Evolutionary conservation across 2,113 vertebrate species (phyloP), one percentile per base, ranked within the genome.

Genomic region (Microtus ochrogaster): DNA sequence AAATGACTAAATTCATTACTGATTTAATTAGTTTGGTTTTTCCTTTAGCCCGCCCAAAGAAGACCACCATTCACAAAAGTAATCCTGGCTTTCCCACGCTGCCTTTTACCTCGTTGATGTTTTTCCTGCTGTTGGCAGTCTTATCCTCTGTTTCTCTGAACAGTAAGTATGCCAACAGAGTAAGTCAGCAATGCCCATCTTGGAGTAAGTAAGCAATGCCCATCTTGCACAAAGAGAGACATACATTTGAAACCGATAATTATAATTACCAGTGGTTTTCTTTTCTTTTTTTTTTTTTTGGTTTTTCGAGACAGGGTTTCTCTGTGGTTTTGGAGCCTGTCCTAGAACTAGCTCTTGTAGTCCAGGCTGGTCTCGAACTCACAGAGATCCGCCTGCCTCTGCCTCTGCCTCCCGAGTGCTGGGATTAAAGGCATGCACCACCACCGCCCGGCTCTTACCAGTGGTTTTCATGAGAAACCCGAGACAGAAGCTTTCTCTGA

Each of bases 131-230:
- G 28, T 28, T 94, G 41, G 33, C 84, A 61, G 66, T 94, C n/a
- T 94, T 66, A 30, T 90, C 92, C 63, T 87, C 82, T 41, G 61
- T 81, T 0, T 47, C 95, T 90, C 91, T 97, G 68, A 84, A 93
- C 55, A 88, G 97, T 97, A 97, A 97, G 97, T 97, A 94, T 58
- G 5, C 12, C 36, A n/a, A 93, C 0, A 4, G 39, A 44, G 55
- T 88, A 65, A 44, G n/a, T n/a, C n/a, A n/a, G n/a, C n/a, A n/a
- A n/a, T n/a, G n/a, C n/a, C n/a, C n/a, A n/a, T n/a, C n/a, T n/a
- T n/a, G n/a, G n/a, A n/a, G n/a, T n/a, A n/a, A n/a, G n/a, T n/a
- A n/a, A n/a, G n/a, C n/a, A n/a, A n/a, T n/a, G n/a, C n/a, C n/a
- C n/a, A n/a, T n/a, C n/a, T n/a, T n/a, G n/a, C 16, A 22, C 0